Evolutionary conservation across 2,113 vertebrate species (phyloP).

Genomic region (Ochotona princeps): DNA sequence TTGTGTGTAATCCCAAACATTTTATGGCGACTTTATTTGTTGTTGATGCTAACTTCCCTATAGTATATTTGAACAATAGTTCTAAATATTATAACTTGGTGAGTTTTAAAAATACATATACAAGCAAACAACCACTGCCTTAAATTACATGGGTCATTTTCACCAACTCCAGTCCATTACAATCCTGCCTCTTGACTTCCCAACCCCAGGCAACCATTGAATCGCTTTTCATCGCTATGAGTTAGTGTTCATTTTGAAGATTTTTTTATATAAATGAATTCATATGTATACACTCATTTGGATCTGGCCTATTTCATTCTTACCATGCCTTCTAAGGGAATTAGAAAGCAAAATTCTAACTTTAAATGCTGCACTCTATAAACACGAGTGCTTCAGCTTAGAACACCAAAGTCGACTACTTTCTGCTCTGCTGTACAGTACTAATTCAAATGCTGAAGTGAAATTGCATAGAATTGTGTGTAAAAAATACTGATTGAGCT

Average conservation of each 20-base stretch:
- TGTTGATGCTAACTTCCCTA: not conserved
- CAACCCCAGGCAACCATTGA: not conserved
- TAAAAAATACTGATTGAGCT: not conserved
- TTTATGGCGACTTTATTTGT: slow-evolving; percentile 39
- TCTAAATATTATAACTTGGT: not conserved
- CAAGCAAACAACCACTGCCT: not conserved
- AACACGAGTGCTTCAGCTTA: not conserved
- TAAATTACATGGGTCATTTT: not conserved
- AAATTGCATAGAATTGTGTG: not conserved
- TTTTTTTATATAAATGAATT: not conserved
- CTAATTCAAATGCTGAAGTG: slow-evolving; percentile 27
- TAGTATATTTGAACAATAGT: not conserved
- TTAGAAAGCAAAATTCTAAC: slow-evolving; percentile 15
- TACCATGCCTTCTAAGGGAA: slow-evolving; percentile 21
- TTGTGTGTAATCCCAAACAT: not conserved
- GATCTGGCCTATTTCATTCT: not conserved
- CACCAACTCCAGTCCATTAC: not conserved
- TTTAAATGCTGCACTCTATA: slow-evolving; percentile 5
- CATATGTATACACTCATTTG: not conserved
- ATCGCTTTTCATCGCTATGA: slow-evolving; percentile 31
- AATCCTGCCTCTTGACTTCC: not conserved
- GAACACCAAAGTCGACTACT: not conserved
- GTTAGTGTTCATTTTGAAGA: slow-evolving; percentile 45
- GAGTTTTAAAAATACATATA: not conserved
- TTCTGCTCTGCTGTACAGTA: not conserved